Evolutionary conservation across 2,888 invertebrate genomes (phyloP).

Genomic region (Microctonus hyperodae): DNA sequence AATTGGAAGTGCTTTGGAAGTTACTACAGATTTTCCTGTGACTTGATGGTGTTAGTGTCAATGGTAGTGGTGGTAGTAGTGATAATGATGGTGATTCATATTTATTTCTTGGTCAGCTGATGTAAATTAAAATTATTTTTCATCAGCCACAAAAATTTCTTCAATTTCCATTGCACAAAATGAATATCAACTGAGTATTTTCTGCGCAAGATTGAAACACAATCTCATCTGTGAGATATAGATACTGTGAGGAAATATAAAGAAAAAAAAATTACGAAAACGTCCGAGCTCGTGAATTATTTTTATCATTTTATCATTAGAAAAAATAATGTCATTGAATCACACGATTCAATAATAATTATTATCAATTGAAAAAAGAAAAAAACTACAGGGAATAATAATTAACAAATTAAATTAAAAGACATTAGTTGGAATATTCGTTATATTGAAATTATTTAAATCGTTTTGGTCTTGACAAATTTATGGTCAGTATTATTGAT

Average conservation of each 20-base stretch:
- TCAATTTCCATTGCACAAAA: conserved; percentile 2
- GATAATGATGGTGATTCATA: neutral
- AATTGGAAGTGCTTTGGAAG: neutral
- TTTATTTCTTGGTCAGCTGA: conserved; percentile 15
- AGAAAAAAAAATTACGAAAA: no score
- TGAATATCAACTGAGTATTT: neutral
- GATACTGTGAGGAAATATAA: neutral
- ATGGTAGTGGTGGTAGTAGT: neutral
- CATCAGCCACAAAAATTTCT: neutral
- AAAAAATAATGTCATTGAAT: conserved; percentile 7
- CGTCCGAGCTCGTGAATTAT: no score
- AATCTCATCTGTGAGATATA: conserved; percentile 15
- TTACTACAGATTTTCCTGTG: neutral
- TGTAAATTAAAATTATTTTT: conserved; percentile 12
- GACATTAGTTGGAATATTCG: no score
- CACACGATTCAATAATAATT: no score
- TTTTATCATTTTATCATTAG: no score
- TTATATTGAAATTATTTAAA: neutral
- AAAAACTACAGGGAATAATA: no score
- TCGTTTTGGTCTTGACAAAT: conserved; percentile 7
- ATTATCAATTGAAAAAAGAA: no score
- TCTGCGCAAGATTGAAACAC: conserved; percentile 7
- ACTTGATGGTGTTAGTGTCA: neutral
- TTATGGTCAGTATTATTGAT: neutral
- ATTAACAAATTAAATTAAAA: no score